Conservation (phyloP, 2,888 invertebrate species). For the Steromphala cineraria region DNA sequence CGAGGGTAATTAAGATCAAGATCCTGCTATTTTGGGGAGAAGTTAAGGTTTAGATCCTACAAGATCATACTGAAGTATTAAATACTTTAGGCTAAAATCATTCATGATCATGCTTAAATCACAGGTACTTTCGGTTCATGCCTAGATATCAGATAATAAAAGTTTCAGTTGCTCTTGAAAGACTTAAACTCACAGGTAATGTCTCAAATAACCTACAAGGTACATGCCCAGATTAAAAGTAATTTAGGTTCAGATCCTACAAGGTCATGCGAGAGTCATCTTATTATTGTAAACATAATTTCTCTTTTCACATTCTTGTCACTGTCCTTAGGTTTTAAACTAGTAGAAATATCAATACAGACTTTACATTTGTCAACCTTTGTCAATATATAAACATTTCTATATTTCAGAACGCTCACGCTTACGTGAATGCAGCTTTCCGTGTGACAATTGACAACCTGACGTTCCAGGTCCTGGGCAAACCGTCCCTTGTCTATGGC, state of each 20-base stretch:
- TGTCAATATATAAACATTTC: not conserved
- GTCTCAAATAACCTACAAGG: constrained; percentile 83
- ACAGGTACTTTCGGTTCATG: constrained; percentile 42
- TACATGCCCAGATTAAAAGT: constrained; percentile 73
- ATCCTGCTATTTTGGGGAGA: too few species aligned
- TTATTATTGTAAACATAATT: too few species aligned
- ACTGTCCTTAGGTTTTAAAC: too few species aligned
- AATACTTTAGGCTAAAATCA: constrained; percentile 77
- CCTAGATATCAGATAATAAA: not conserved
- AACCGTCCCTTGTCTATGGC: constrained; percentile 81
- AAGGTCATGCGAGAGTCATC: too few species aligned
- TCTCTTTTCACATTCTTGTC: too few species aligned
- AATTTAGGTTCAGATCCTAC: not conserved
- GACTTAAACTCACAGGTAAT: constrained; percentile 55
- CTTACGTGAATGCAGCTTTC: constrained; percentile 86
- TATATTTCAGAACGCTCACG: constrained; percentile 82
- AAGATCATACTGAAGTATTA: constrained; percentile 78
- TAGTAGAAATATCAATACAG: not conserved
- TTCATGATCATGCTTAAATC: constrained; percentile 80
- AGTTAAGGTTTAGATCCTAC: constrained; percentile 80
- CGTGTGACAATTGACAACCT: constrained; percentile 78
- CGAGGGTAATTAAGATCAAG: too few species aligned
- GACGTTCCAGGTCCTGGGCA: constrained; percentile 77
- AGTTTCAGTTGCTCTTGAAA: too few species aligned
- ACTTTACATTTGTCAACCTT: not conserved